Conservation (phyloP, 2,888 invertebrate species). For the Smittia sp. region DNA sequence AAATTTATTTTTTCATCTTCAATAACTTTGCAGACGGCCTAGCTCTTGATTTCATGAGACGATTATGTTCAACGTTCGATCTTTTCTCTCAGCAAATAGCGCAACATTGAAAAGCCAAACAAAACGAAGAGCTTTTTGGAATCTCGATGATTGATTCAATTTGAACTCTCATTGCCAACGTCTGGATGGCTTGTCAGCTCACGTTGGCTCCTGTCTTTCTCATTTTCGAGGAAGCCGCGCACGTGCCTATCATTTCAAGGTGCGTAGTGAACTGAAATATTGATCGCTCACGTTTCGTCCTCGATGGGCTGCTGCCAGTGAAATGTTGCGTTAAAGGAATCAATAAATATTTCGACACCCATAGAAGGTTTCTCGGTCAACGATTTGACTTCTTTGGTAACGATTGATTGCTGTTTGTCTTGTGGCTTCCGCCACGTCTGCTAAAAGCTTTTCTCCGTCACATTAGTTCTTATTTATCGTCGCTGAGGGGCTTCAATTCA, state of each 20-base stretch:
- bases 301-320: background rate
- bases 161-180: background rate
- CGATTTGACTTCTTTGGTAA: too few species aligned
- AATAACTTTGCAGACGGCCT: too few species aligned
- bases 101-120: background rate
- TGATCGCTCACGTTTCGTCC: slow-evolving; percentile 9
- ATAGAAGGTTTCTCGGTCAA: slow-evolving; percentile 46
- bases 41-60: too few species aligned
- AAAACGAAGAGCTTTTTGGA: background rate
- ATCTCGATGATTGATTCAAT: background rate
- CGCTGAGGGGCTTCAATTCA: background rate
- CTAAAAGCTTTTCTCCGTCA: background rate
- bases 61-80: background rate
- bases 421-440: background rate
- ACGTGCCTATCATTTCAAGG: slow-evolving; percentile 1
- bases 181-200: background rate
- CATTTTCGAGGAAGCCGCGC: background rate
- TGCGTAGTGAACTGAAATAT: too few species aligned
- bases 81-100: background rate
- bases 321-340: slow-evolving; percentile 28
- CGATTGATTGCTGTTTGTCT: background rate
- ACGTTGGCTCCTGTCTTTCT: background rate
- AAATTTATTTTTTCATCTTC: too few species aligned
- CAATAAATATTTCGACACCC: background rate
- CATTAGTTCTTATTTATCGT: background rate